These are phyloP conservation scores for Esox masquinongy DNA, from an alignment of 2,797 vertebrate genomes.

Conservation along the genomic window DNA sequence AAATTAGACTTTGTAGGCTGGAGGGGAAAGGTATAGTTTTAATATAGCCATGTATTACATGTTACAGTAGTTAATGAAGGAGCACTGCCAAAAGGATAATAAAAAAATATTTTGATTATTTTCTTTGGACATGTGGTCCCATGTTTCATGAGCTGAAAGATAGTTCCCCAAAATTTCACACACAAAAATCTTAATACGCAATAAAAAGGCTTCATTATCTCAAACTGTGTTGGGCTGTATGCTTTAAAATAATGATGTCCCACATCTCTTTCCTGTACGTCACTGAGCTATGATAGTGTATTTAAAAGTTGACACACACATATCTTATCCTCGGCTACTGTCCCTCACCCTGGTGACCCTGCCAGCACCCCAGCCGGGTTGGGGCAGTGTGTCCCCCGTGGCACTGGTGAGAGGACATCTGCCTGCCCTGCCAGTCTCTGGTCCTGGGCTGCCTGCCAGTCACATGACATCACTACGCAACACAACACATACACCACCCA, in stretches of 20 bases:
- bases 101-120: too few relatives aligned
- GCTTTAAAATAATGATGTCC: neutral
- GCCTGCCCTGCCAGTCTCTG: constrained; percentile 33
- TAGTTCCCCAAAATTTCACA: too few relatives aligned
- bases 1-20: neutral
- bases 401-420: constrained; percentile 52
- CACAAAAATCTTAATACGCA: too few relatives aligned
- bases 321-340: constrained; percentile 18
- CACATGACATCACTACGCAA: neutral
- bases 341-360: constrained; percentile 29
- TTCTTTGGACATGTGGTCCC: too few relatives aligned
- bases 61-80: too few relatives aligned
- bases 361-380: constrained; percentile 18
- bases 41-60: too few relatives aligned
- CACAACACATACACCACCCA: constrained; percentile 19
- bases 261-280: neutral
- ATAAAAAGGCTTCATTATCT: too few relatives aligned
- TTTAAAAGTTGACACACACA: constrained; percentile 7
- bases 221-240: neutral
- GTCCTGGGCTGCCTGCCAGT: constrained; percentile 40
- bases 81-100: too few relatives aligned
- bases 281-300: neutral
- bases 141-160: neutral
- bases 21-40: neutral
- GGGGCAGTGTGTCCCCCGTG: constrained; percentile 25